Evolutionary conservation across 2,113 vertebrate genomes (phyloP).

Genomic region (Cephalopterus ornatus): DNA sequence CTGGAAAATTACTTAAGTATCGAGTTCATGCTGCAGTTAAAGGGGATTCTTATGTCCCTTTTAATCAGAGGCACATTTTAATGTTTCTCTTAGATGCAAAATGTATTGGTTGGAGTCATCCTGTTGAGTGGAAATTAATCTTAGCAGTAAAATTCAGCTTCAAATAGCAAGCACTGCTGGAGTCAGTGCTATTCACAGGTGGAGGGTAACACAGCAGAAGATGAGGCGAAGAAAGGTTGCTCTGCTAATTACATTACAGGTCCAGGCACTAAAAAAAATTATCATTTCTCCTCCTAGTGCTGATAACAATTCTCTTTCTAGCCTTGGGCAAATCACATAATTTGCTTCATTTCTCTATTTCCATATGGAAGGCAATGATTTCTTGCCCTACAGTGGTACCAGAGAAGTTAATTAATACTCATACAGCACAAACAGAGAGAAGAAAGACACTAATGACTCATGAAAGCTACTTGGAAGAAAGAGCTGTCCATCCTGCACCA

Average conservation of each 20-base stretch:
- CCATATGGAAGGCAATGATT: neutral
- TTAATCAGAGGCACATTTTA: neutral
- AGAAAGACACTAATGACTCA: neutral
- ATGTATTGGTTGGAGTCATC: neutral
- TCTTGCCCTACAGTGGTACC: neutral
- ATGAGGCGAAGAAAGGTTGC: neutral
- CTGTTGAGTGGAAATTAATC: neutral
- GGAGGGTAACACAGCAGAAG: neutral
- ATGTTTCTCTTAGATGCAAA: neutral
- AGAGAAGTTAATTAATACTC: neutral
- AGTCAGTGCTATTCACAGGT: neutral
- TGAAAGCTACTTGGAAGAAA: neutral
- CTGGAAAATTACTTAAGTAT: neutral
- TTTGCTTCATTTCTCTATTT: neutral
- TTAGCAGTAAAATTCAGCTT: neutral
- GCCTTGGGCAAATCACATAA: neutral
- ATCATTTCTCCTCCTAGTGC: neutral
- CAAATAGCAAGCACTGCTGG: neutral
- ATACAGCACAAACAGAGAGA: neutral
- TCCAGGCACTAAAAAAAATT: neutral
- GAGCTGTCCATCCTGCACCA: neutral
- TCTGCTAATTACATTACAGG: neutral
- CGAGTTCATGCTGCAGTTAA: neutral
- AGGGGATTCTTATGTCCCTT: neutral
- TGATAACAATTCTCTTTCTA: neutral